Evolutionary conservation across 2,888 invertebrate genomes (phyloP), one percentile per base, ranked within the genome.

Genomic region (Andrena fulva): DNA sequence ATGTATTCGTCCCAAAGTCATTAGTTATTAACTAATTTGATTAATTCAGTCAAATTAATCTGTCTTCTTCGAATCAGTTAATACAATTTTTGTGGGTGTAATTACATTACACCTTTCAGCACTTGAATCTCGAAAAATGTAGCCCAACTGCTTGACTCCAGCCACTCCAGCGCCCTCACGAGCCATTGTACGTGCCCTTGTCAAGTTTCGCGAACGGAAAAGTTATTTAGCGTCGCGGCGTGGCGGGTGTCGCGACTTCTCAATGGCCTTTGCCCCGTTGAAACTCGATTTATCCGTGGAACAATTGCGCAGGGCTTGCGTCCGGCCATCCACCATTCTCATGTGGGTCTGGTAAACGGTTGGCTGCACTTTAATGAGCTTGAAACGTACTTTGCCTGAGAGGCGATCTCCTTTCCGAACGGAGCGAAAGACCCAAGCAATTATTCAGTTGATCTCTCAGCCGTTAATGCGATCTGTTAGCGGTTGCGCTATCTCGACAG

Each of bases 381-480:
- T 48, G 56, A 67, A 42, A 48, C 24, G 62, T 75, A 54, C 77
- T 77, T 71, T 33, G 29, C 56, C 31, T n/a, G 12, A 73, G 66
- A 29, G 67, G 24, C 33, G 75, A 75, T 59, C 59, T 72, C 48
- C 71, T 62, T 77, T 62, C 42, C 24, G 59, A 54, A 24, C 59
- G 16, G 52, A 59, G 29, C 63, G 73, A 82, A 82, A 77, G 74
- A 60, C 42, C 48, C 62, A 16, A 69, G 72, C 81, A 90, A 88
- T 90, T 88, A 87, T 85, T 84, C 77, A 69, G 69, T 85, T 86
- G 82, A 86, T 85, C 79, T 85, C 82, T 85, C 77, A 80, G 72
- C 69, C 77, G 82, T 79, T 86, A 85, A 85, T 76, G 70, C 69
- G 73, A 73, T 33, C 73, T 78, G 84, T 77, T 77, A 52, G 77